Percentiles rank a stretch among this genome's conserved stretches.
These are phyloP conservation scores for Nomada lathburiana DNA, from an alignment of 2,888 invertebrate genomes.

Conservation along the genomic window DNA sequence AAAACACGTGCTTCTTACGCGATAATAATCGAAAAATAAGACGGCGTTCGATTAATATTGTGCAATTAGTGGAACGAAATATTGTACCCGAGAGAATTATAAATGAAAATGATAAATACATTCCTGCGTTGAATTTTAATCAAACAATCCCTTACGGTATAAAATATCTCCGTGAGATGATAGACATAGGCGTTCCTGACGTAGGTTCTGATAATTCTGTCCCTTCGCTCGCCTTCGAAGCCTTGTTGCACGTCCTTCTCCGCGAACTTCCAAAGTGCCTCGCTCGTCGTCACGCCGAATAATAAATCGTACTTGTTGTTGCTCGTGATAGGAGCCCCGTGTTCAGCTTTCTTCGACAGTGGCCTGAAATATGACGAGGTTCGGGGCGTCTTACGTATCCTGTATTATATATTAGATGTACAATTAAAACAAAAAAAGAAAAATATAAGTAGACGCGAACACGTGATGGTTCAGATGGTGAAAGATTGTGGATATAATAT, in stretches of 20 bases:
- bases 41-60: too few relatives aligned
- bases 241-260: constrained; percentile 93
- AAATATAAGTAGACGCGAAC: too few relatives aligned
- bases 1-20: background rate
- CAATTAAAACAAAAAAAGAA: too few relatives aligned
- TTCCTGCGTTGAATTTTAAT: too few relatives aligned
- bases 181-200: constrained; percentile 97
- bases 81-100: too few relatives aligned
- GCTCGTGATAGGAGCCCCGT: constrained; percentile 82
- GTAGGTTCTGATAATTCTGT: constrained; percentile 94
- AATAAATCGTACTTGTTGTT: constrained; percentile 91
- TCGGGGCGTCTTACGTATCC: background rate
- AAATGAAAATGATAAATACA: too few relatives aligned
- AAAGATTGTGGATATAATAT: too few relatives aligned
- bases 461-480: too few relatives aligned
- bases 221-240: constrained; percentile 94
- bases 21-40: background rate
- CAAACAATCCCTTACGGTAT: constrained; percentile 88
- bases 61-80: too few relatives aligned
- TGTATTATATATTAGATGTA: background rate
- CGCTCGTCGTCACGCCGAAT: constrained; percentile 96
- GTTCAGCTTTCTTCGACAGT: constrained; percentile 79
- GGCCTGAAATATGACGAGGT: constrained; percentile 70
- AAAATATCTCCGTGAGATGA: constrained; percentile 98
- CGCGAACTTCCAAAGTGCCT: constrained; percentile 96